A percentile compares a stretch with the other conserved stretches of the same genome.
Conservation (phyloP, 2,797 vertebrate species). For the Liasis olivaceus region DNA sequence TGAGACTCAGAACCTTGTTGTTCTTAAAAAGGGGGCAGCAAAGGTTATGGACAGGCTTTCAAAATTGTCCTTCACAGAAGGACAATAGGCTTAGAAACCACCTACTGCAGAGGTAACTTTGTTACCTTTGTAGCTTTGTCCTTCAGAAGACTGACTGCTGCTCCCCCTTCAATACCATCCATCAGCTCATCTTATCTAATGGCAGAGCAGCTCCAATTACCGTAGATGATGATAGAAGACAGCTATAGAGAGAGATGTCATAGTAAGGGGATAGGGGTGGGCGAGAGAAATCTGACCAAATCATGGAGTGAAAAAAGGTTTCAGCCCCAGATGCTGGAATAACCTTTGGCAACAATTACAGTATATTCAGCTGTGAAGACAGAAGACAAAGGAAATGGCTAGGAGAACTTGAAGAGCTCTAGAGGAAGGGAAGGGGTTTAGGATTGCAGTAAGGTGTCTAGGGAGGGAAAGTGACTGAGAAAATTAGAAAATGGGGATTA, state of each 20-base stretch:
- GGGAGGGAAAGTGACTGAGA: neutral
- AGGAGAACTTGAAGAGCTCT: neutral
- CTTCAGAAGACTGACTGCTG: neutral
- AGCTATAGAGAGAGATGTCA: neutral
- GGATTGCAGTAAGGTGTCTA: neutral
- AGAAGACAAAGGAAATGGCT: neutral
- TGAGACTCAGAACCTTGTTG: neutral
- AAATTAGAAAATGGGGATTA: neutral
- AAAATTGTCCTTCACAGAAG: neutral
- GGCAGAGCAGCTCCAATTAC: neutral
- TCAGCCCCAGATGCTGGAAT: neutral
- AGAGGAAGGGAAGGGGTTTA: neutral
- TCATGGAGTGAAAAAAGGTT: neutral
- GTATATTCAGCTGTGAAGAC: neutral
- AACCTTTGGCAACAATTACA: neutral
- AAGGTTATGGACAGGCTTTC: neutral
- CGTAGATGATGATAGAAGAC: neutral
- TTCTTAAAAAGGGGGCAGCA: neutral
- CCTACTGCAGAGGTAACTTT: neutral
- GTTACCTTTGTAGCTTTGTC: neutral
- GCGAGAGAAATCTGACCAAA: neutral
- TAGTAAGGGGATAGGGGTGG: neutral
- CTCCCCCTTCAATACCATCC: neutral
- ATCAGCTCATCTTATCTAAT: neutral
- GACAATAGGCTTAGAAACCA: neutral